These are phyloP conservation scores for Pyralis farinalis DNA, from an alignment of 2,888 invertebrate genomes.

Conservation along the genomic window DNA sequence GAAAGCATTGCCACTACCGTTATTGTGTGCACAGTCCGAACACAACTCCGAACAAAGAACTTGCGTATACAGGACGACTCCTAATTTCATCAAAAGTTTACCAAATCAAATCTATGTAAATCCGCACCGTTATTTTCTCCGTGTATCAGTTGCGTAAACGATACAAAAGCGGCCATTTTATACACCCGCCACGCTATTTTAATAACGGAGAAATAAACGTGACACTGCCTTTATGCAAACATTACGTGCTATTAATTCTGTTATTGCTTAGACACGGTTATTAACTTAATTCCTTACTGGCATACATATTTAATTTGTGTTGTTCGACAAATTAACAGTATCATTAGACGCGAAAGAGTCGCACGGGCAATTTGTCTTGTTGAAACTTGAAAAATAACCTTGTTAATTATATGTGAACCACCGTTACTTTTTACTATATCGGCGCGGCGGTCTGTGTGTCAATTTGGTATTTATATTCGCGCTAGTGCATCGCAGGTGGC, in stretches of 20 bases:
- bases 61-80: conserved; percentile 23
- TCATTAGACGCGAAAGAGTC: neutral
- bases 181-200: conserved; percentile 12
- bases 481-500: conserved; percentile 3
- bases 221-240: conserved; percentile 18
- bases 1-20: conserved; percentile 21
- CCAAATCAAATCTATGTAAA: conserved; percentile 45
- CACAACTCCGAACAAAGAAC: conserved; percentile 16
- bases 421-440: conserved; percentile 1
- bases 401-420: neutral
- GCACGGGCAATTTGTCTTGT: neutral
- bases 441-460: neutral
- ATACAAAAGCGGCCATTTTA: conserved; percentile 13
- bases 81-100: conserved; percentile 29
- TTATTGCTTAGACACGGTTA: conserved; percentile 12
- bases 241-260: conserved; percentile 14
- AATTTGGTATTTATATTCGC: neutral
- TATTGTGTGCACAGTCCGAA: conserved; percentile 22
- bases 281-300: conserved; percentile 19
- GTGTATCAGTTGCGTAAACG: conserved; percentile 26
- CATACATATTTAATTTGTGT: conserved; percentile 13
- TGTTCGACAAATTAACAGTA: neutral
- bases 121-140: conserved; percentile 33
- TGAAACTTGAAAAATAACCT: neutral
- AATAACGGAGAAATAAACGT: conserved; percentile 24